Evolutionary conservation across 2,113 vertebrate genomes (phyloP).

Genomic region (Sitta europaea): DNA sequence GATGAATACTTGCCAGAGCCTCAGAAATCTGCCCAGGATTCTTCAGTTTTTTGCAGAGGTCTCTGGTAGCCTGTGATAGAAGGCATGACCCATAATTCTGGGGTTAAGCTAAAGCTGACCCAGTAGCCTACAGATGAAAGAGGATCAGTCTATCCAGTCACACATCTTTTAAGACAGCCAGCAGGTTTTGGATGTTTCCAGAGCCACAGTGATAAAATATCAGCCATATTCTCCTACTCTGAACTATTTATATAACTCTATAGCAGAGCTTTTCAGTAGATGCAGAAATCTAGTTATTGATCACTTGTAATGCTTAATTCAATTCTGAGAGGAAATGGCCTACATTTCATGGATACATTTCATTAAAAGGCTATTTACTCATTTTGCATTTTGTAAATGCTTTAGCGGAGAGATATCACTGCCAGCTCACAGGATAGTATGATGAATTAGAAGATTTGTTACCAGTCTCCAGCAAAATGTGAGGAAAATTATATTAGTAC

Average conservation of each 20-base stretch:
- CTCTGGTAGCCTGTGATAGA: background rate
- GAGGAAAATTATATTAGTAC: background rate
- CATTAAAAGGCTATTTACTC: constrained; percentile 54
- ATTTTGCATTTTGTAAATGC: constrained; percentile 24
- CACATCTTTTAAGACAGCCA: background rate
- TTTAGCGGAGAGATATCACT: background rate
- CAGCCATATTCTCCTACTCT: background rate
- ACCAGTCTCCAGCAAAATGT: background rate
- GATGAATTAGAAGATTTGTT: background rate
- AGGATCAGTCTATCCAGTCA: background rate
- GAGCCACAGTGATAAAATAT: background rate
- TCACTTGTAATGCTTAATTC: constrained; percentile 34
- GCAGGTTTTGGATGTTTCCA: background rate
- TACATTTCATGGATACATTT: constrained; percentile 43
- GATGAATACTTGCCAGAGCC: background rate
- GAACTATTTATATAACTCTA: background rate
- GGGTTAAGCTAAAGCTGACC: background rate
- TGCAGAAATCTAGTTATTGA: constrained; percentile 34
- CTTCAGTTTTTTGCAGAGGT: background rate
- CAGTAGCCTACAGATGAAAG: background rate
- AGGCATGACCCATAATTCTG: background rate
- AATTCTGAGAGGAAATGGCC: constrained; percentile 29
- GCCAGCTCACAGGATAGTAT: background rate
- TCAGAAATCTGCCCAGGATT: background rate
- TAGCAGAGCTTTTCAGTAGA: background rate